These are phyloP conservation scores for Drosophila koepferae DNA, from an alignment of 2,888 invertebrate genomes.

Conservation along the genomic window DNA sequence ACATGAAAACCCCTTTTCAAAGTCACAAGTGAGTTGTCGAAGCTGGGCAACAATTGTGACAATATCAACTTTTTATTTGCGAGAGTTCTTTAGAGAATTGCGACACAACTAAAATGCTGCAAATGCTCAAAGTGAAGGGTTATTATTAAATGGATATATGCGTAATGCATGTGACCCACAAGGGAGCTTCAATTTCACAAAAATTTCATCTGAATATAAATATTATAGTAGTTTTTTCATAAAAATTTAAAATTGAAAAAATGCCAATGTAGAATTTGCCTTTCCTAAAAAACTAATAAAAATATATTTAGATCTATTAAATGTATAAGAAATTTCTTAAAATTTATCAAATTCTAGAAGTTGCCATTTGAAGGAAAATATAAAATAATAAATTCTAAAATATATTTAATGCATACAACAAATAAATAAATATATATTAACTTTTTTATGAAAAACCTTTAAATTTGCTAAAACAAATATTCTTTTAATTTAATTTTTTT, in stretches of 20 bases:
- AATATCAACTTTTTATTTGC: neutral
- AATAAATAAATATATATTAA: too few species aligned
- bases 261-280: neutral
- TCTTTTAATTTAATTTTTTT: too few species aligned
- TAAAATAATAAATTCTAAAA: too few species aligned
- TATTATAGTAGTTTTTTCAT: neutral
- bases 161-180: neutral
- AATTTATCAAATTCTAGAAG: too few species aligned
- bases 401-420: too few species aligned
- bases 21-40: constrained; percentile 18
- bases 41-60: constrained; percentile 14
- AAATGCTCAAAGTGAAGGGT: neutral
- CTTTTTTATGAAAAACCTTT: too few species aligned
- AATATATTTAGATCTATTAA: too few species aligned
- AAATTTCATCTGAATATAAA: too few species aligned
- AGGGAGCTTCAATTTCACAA: neutral
- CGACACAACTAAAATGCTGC: constrained; percentile 1
- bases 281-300: too few species aligned
- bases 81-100: constrained; percentile 9
- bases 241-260: neutral
- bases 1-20: constrained; percentile 7
- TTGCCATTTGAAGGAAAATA: too few species aligned
- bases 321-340: too few species aligned
- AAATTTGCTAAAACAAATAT: too few species aligned
- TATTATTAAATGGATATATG: neutral